Evolutionary conservation across 2,888 invertebrate genomes (phyloP), one percentile per base, ranked within the genome.

Genomic region (Drosophila austrosaltans): DNA sequence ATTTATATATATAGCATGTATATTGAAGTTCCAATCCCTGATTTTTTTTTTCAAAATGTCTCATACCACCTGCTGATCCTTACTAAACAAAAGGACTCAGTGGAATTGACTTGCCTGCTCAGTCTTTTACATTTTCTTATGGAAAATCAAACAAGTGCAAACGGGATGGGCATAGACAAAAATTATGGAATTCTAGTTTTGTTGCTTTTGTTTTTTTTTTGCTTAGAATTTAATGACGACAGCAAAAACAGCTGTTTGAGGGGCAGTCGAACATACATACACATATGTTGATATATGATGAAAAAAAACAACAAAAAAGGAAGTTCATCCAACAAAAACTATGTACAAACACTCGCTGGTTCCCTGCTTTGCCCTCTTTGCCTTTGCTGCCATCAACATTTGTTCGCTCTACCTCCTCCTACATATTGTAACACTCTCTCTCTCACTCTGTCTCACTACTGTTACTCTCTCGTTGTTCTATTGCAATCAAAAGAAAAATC

Each of bases 191-290:
- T 48, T 44, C 20, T 44, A 59, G 40, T 57, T 57, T 36, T 36
- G 39, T 54, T 54, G 40, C 61, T 61, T 39, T 44, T 22, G 6
- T 54, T 60, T 16, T 32, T 60, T n/a, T 53, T 16, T 32, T 60
- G 60, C 68, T 54, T 42, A 32, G 30, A 71, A 72, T 59, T 59
- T 64, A 70, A 74, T 67, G 74, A 72, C 65, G 69, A 75, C 65
- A 75, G 72, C 77, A 66, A 36, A 79, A 86, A 91, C 81, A 82
- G 81, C 81, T 82, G 81, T 82, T 82, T 67, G 40, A 53, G 62
- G 39, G 63, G 40, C 59, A 58, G 53, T 40, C 53, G 54, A 36
- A 67, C 66, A 58, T 8, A 64, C 63, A 44, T 61, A 69, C 63
- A 64, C 69, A 69, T 69, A 75, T 74, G 75, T 72, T 67, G 68